Percentiles rank a stretch among this genome's conserved stretches.
phyloP scores from a whole-genome alignment of 2,113 vertebrate genomes.

The Suncus etruscus region DNA sequence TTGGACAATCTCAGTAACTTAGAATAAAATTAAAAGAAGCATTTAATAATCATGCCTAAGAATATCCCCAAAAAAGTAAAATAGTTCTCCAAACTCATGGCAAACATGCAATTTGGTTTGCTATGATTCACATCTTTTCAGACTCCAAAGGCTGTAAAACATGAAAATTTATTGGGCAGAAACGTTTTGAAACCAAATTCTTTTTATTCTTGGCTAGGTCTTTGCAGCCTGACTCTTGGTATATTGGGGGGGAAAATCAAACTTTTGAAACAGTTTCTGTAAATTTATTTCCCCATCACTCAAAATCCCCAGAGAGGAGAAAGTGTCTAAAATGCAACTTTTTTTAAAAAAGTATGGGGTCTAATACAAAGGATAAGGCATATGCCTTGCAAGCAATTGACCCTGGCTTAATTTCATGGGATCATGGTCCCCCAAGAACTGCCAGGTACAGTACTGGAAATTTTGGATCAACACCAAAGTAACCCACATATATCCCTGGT shows the following conservation, averaged over 20 bases:
- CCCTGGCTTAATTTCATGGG: too few species aligned
- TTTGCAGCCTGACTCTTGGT: background rate
- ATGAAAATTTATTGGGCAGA: conserved; percentile 36
- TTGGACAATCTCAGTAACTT: background rate
- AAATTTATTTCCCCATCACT: conserved; percentile 56
- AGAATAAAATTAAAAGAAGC: background rate
- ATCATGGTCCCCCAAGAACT: too few species aligned
- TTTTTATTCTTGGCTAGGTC: conserved; percentile 58
- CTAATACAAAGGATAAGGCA: background rate
- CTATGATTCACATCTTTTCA: conserved; percentile 57
- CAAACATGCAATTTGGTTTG: conserved; percentile 47
- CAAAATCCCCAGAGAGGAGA: background rate
- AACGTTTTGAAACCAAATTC: conserved; percentile 72
- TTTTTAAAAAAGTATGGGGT: background rate
- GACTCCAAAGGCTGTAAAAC: conserved; percentile 59
- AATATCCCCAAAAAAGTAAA: conserved; percentile 28
- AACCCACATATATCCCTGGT: too few species aligned
- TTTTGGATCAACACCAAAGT: too few species aligned
- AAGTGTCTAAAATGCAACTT: too few species aligned
- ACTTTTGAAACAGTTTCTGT: conserved; percentile 62
- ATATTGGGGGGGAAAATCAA: background rate
- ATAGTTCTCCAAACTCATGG: conserved; percentile 46
- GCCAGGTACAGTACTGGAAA: too few species aligned
- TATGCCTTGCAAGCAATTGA: too few species aligned
- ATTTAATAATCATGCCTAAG: background rate